These are phyloP conservation scores for Cinclus mexicanus DNA, from an alignment of 2,113 vertebrate genomes.

Conservation along the genomic window DNA sequence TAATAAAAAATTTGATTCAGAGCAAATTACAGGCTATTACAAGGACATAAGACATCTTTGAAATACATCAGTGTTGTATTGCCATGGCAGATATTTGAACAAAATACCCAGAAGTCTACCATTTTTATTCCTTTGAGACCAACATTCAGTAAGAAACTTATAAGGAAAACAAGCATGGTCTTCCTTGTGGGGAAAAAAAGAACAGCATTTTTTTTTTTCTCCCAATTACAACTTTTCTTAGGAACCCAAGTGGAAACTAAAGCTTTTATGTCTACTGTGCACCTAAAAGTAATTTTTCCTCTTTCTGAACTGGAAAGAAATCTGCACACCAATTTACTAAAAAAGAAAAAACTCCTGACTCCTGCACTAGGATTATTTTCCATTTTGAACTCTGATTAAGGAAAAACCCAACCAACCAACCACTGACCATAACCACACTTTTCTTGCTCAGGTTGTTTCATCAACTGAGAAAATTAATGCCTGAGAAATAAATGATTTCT, in stretches of 20 bases:
- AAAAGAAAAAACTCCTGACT: not conserved
- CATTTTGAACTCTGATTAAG: not conserved
- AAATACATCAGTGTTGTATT: not conserved
- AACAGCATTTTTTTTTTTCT: rapidly evolving
- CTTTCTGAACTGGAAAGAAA: not conserved
- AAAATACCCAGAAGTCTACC: not conserved
- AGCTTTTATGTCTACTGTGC: not conserved
- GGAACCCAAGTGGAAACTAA: not conserved
- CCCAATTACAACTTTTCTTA: not conserved
- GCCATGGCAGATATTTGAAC: not conserved
- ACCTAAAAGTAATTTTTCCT: not conserved
- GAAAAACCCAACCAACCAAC: not conserved
- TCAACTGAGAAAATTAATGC: not conserved
- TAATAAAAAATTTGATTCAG: not conserved
- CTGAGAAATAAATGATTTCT: not conserved
- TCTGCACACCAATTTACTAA: not conserved
- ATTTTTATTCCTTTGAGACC: not conserved
- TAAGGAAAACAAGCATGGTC: not conserved
- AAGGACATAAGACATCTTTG: not conserved
- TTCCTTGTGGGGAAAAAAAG: not conserved
- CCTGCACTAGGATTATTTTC: not conserved
- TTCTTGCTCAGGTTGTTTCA: not conserved
- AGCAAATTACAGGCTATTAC: not conserved
- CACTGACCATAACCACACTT: not conserved
- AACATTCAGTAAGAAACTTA: not conserved